Percentiles rank a stretch among this genome's conserved stretches.
Evolutionary conservation across 2,797 vertebrate species (phyloP).

Genomic region (Tympanoctomys barrerae): DNA sequence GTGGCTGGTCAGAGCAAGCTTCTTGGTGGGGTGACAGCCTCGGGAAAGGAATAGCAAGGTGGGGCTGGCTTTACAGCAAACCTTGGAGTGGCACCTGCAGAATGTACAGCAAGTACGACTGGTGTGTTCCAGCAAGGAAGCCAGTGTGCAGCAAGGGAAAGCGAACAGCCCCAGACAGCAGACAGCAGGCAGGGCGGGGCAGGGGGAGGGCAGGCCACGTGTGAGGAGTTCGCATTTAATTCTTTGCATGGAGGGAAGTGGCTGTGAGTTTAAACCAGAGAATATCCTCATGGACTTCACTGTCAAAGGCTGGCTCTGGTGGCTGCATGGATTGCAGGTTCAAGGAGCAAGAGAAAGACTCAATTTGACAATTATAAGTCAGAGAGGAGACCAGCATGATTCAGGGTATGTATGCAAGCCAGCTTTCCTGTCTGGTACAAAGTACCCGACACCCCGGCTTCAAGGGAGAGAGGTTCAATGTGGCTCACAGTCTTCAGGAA

Average conservation of each 20-base stretch:
- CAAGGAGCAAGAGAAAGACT: background rate
- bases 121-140: background rate
- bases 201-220: accelerated
- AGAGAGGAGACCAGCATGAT: background rate
- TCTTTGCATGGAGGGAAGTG: background rate
- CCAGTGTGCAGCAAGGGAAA: too few relatives aligned
- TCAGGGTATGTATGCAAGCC: background rate
- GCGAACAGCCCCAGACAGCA: background rate
- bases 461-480: background rate
- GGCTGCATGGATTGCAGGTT: background rate
- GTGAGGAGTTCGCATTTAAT: background rate
- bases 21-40: background rate
- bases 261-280: background rate
- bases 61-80: background rate
- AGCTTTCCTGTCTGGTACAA: background rate
- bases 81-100: background rate
- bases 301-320: background rate
- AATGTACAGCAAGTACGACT: background rate
- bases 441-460: background rate
- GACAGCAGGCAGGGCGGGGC: background rate
- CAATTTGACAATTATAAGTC: too few relatives aligned
- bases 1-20: background rate
- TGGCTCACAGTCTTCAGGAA: background rate
- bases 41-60: background rate
- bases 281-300: background rate